Conservation (phyloP, 2,888 invertebrate genomes). For the Monochamus alternatus region DNA sequence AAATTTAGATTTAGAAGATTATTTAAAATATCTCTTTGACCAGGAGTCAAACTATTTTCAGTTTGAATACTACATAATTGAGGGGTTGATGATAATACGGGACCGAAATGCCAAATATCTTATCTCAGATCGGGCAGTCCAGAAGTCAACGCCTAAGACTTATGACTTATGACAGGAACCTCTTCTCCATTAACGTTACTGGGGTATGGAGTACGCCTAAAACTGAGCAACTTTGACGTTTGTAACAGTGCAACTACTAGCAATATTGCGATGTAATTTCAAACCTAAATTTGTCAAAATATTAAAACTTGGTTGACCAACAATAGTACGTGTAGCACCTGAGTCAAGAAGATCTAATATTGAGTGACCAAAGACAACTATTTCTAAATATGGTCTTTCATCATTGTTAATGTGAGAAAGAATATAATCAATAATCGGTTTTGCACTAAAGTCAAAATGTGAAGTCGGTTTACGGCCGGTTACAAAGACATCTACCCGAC, state of each 20-base stretch:
- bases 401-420: conserved; percentile 29
- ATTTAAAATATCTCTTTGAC: conserved; percentile 19
- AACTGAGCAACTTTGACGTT: conserved; percentile 41
- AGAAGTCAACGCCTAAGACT: conserved; percentile 47
- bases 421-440: conserved; percentile 26
- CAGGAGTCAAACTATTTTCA: no score
- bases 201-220: conserved; percentile 42
- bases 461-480: neutral
- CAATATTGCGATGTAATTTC: neutral
- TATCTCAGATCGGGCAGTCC: conserved; percentile 38
- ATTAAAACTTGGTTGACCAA: conserved; percentile 18
- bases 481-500: neutral
- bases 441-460: neutral
- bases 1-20: conserved; percentile 29
- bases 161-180: conserved; percentile 39
- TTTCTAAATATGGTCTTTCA: conserved; percentile 37
- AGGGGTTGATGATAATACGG: neutral
- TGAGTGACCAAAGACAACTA: conserved; percentile 18
- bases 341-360: conserved; percentile 37
- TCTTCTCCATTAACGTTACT: conserved; percentile 37
- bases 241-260: conserved; percentile 37
- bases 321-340: conserved; percentile 33
- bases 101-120: conserved; percentile 44
- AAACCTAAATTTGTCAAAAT: conserved; percentile 24
- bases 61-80: neutral